These are phyloP conservation scores for Pantala flavescens DNA, from an alignment of 1,140 invertebrate species.

Conservation along the genomic window DNA sequence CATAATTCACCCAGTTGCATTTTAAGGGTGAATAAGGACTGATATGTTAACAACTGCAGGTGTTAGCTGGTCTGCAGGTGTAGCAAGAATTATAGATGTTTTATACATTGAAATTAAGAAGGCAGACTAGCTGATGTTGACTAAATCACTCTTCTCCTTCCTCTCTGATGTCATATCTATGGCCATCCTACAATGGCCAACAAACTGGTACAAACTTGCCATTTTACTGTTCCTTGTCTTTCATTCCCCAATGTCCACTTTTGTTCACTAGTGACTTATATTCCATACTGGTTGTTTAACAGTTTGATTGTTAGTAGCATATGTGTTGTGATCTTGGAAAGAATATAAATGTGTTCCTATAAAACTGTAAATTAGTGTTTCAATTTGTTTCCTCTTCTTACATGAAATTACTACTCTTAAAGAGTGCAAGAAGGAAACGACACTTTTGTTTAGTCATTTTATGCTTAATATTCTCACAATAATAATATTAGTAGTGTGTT, in stretches of 20 bases:
- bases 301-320: constrained; percentile 14
- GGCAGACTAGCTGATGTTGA: not conserved
- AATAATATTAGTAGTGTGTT: constrained; percentile 4
- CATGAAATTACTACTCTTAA: not conserved
- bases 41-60: constrained; percentile 15
- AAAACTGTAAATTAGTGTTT: constrained; percentile 12
- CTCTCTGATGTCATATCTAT: constrained; percentile 14
- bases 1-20: not conserved
- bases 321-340: constrained; percentile 15
- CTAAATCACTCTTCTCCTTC: constrained; percentile 11
- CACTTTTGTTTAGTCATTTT: not conserved
- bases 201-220: constrained; percentile 14
- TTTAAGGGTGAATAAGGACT: constrained; percentile 4
- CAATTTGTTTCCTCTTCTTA: not conserved
- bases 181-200: not conserved
- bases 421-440: not conserved
- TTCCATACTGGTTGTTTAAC: constrained; percentile 15
- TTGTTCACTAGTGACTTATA: constrained; percentile 15
- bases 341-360: constrained; percentile 16
- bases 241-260: constrained; percentile 11
- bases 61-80: constrained; percentile 9
- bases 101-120: constrained; percentile 8
- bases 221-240: constrained; percentile 14
- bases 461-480: constrained; percentile 3
- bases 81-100: constrained; percentile 10